A percentile compares a stretch with the other conserved stretches of the same genome.
Evolutionary conservation across 2,113 vertebrate genomes (phyloP).

Genomic region (Pogona vitticeps): DNA sequence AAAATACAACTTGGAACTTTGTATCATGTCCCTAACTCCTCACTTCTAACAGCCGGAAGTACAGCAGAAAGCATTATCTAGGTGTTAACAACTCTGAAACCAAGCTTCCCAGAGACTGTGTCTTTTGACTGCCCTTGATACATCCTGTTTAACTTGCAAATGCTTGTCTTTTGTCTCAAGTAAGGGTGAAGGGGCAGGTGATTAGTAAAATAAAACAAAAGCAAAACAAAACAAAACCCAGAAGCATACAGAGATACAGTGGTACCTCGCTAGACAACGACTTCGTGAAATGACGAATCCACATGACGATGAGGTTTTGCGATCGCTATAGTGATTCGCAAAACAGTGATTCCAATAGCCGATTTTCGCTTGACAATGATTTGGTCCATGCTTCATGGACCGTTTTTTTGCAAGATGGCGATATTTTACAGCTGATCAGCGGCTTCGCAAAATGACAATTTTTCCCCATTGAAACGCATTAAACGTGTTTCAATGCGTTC

Average conservation of each 20-base stretch:
- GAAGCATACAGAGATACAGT: constrained; percentile 24
- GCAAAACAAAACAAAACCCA: neutral
- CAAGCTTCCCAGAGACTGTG: constrained; percentile 48
- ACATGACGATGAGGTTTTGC: too few species aligned
- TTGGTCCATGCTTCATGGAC: too few species aligned
- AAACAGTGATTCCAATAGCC: too few species aligned
- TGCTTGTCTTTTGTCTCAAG: constrained; percentile 51
- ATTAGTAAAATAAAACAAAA: constrained; percentile 35
- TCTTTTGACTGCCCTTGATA: constrained; percentile 44
- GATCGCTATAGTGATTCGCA: too few species aligned
- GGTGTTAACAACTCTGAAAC: constrained; percentile 64
- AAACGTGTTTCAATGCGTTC: too few species aligned
- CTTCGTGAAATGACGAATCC: too few species aligned
- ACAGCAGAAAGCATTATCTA: constrained; percentile 57
- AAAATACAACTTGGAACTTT: constrained; percentile 62
- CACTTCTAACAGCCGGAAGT: constrained; percentile 47
- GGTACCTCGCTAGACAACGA: too few species aligned
- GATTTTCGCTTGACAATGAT: too few species aligned
- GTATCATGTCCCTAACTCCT: constrained; percentile 47
- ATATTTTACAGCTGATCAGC: too few species aligned
- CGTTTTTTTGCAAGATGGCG: too few species aligned
- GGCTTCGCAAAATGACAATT: too few species aligned
- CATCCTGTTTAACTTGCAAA: constrained; percentile 38
- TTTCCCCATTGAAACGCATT: too few species aligned
- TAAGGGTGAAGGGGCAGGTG: constrained; percentile 49